A percentile compares a stretch with the other conserved stretches of the same genome.
Conservation (phyloP, 2,888 invertebrate species). For the Lomographa bimaculata region DNA sequence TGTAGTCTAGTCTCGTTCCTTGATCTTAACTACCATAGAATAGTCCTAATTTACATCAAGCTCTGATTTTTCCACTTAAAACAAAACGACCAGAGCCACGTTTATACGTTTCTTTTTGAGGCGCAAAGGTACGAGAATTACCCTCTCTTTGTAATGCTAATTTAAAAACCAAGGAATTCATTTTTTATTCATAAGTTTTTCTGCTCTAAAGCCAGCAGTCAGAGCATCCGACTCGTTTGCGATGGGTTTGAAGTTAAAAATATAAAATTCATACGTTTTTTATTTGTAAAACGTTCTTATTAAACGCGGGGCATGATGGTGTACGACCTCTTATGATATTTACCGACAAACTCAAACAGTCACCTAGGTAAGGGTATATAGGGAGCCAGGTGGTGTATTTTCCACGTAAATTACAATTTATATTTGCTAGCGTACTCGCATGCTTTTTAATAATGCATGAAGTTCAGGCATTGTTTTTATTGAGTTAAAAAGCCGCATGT, state of each 20-base stretch:
- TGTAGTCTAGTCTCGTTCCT: no score
- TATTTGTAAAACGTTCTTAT: constrained; percentile 40
- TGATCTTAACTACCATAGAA: no score
- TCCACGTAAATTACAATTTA: no score
- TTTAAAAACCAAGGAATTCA: constrained; percentile 83
- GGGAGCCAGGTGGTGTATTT: constrained; percentile 1
- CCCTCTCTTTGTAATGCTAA: constrained; percentile 82
- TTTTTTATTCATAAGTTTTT: constrained; percentile 84
- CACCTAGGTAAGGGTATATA: constrained; percentile 1
- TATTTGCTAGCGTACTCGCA: no score
- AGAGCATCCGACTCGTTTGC: constrained; percentile 72
- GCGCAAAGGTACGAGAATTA: constrained; percentile 78
- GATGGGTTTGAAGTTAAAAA: constrained; percentile 68
- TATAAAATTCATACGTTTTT: constrained; percentile 54
- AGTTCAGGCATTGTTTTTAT: neutral
- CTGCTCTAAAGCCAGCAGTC: constrained; percentile 76
- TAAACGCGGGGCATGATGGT: constrained; percentile 35
- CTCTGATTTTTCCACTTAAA: constrained; percentile 68
- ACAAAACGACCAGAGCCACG: constrained; percentile 69
- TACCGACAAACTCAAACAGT: constrained; percentile 15
- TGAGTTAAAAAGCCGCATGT: no score
- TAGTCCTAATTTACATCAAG: constrained; percentile 43
- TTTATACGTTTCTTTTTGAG: constrained; percentile 73
- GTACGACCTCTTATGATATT: constrained; percentile 33
- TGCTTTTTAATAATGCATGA: no score